Evolutionary conservation across 2,888 invertebrate genomes (phyloP).

Genomic region (Platycheirus albimanus): DNA sequence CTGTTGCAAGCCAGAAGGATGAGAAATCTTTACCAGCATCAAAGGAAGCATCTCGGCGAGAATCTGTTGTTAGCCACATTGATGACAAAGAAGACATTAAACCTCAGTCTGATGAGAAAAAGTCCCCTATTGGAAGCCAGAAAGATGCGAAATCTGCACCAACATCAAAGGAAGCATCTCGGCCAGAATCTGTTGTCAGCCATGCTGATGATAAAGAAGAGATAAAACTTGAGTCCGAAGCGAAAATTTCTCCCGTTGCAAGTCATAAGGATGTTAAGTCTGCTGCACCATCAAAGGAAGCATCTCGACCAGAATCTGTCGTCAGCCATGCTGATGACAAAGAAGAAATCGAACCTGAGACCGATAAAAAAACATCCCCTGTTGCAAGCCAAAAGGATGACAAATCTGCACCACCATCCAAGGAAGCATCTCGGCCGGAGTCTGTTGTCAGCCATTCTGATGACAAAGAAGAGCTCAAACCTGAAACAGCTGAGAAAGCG

Average conservation of each 20-base stretch:
- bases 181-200: conserved; percentile 43
- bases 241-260: conserved; percentile 64
- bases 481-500: not conserved
- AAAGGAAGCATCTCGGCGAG: conserved; percentile 29
- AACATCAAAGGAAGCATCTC: conserved; percentile 44
- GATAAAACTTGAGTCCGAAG: conserved; percentile 23
- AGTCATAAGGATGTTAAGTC: conserved; percentile 66
- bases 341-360: conserved; percentile 75
- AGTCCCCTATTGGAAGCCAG: conserved; percentile 23
- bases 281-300: conserved; percentile 35
- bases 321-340: conserved; percentile 56
- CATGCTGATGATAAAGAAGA: conserved; percentile 50
- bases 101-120: conserved; percentile 51
- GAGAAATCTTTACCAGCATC: conserved; percentile 28
- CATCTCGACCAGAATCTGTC: conserved; percentile 61
- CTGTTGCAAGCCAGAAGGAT: conserved; percentile 42
- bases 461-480: too few species aligned
- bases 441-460: conserved; percentile 33
- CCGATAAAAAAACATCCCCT: conserved; percentile 66
- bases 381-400: conserved; percentile 70
- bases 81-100: conserved; percentile 31
- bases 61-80: conserved; percentile 58
- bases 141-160: conserved; percentile 27
- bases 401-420: conserved; percentile 37
- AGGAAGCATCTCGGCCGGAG: conserved; percentile 62